Percentiles rank a stretch among this genome's conserved stretches.
These are phyloP conservation scores for Choloepus didactylus DNA, from an alignment of 2,797 vertebrate species.

Conservation along the genomic window DNA sequence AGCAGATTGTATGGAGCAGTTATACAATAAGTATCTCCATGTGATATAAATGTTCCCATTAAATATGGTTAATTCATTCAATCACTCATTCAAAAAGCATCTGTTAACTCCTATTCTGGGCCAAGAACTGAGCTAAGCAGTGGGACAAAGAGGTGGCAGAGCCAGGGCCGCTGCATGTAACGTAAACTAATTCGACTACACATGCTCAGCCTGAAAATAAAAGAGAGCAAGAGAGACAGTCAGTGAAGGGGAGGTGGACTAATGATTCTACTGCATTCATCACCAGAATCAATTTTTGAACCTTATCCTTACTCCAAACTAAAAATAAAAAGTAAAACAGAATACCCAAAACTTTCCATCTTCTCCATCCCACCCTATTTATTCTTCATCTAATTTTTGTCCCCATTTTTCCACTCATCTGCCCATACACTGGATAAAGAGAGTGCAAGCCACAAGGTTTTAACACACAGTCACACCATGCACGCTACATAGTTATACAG, in stretches of 20 bases:
- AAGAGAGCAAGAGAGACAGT: background rate
- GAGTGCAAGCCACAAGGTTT: no score
- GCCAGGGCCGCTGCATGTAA: background rate
- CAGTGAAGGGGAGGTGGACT: background rate
- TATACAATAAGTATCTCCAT: background rate
- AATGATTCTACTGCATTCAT: background rate
- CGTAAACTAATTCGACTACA: background rate
- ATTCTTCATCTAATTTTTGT: no score
- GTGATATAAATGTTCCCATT: background rate
- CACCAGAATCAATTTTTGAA: no score
- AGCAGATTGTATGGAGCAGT: background rate
- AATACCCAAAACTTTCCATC: no score
- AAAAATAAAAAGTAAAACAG: no score
- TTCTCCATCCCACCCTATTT: no score
- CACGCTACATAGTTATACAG: no score
- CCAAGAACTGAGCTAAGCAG: constrained; percentile 5
- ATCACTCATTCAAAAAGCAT: constrained; percentile 2
- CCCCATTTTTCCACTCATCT: no score
- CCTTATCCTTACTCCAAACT: no score
- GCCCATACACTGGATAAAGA: no score
- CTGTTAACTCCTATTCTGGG: background rate
- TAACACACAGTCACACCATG: no score
- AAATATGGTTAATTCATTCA: background rate
- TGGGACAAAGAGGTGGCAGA: background rate
- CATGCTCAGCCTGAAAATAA: background rate